phyloP scores from a whole-genome alignment of 2,113 vertebrate genomes.

The Oryzias woworae region DNA sequence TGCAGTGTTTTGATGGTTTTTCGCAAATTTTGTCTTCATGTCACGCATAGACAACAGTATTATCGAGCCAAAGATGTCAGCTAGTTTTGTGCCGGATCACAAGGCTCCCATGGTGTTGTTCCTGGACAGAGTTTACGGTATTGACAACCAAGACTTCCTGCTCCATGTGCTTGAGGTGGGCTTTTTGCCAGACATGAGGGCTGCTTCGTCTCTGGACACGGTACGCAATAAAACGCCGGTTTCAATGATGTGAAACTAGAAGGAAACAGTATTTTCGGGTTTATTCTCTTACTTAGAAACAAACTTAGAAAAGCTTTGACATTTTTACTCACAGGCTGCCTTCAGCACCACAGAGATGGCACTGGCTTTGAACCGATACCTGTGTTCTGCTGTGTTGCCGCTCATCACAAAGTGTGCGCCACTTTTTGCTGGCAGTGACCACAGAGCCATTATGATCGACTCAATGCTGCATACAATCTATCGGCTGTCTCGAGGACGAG shows the following conservation, averaged over 20 bases:
- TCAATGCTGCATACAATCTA: conserved; percentile 97
- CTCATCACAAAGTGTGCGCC: conserved; percentile 95
- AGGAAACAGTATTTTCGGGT: too few species aligned
- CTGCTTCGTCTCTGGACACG: conserved; percentile 91
- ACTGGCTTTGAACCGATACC: conserved; percentile 90
- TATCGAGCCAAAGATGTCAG: conserved; percentile 93
- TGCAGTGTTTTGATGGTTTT: background rate
- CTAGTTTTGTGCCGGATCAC: conserved; percentile 94
- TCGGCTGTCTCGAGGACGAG: conserved; percentile 90
- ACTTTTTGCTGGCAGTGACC: conserved; percentile 91
- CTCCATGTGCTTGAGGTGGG: conserved; percentile 91
- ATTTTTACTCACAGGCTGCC: conserved; percentile 75
- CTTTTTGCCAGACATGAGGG: conserved; percentile 94
- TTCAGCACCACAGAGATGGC: conserved; percentile 97
- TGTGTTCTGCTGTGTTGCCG: conserved; percentile 89
- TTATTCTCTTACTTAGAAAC: background rate
- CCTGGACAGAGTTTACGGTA: conserved; percentile 93
- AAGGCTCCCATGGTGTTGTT: conserved; percentile 95
- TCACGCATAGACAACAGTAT: conserved; percentile 81
- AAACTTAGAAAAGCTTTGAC: conserved; percentile 2
- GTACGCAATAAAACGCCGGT: conserved; percentile 66
- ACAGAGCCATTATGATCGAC: conserved; percentile 95
- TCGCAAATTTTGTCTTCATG: background rate
- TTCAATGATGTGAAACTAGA: background rate
- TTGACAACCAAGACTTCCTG: conserved; percentile 93